Base-by-base conservation (phyloP, 2,797 vertebrate genomes). In the Vultur gryphus region DNA sequence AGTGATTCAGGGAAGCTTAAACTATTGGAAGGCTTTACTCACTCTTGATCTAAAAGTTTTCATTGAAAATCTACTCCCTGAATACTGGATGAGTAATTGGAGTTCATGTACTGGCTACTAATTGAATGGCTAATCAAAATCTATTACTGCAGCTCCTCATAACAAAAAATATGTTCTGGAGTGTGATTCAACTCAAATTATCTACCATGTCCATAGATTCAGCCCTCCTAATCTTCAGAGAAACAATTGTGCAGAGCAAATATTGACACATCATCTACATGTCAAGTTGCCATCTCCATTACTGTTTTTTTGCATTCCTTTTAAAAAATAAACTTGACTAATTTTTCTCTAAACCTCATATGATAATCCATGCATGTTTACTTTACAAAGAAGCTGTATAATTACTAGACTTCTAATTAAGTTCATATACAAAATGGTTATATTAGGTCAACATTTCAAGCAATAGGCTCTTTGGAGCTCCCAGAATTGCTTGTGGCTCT, bases 101-200 rank as follows among this genome's bases (percentile, higher is more conserved):
- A 76, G 75, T 91, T 95, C 83, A 77, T 62, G 59, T 73, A 84
- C 64, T 89, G 59, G 55, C 73, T 93, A 73, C 80, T 92, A 92
- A 66, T 41, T 77, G 73, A 90, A 78, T 46, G 37, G 58, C 58
- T 89, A 62, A 91, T 76, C 77, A 96, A 70, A 89, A 82, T 86
- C 78, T 71, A 59, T 87, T 90, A 73, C 41, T 93, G 59, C 69
- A 59, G 51, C 58, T 95, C 66, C 62, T 92, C 57, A 75, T 87
- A 78, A 87, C 31, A 90, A 91, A 93, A 85, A 59, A 33, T 26
- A 37, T n/a, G 23, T 91, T 94, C 72, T 79, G 25, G 57, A 66
- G 55, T 31, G 48, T 41, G 71, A 82, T 88, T 95, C 72, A 61
- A 28, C 49, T 65, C 43, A 48, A 81, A 48, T 95, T 79, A 91